Evolutionary conservation across 1,140 invertebrate species (phyloP), one percentile per base, ranked within the genome.

Genomic region (Drosophila fuyamai): DNA sequence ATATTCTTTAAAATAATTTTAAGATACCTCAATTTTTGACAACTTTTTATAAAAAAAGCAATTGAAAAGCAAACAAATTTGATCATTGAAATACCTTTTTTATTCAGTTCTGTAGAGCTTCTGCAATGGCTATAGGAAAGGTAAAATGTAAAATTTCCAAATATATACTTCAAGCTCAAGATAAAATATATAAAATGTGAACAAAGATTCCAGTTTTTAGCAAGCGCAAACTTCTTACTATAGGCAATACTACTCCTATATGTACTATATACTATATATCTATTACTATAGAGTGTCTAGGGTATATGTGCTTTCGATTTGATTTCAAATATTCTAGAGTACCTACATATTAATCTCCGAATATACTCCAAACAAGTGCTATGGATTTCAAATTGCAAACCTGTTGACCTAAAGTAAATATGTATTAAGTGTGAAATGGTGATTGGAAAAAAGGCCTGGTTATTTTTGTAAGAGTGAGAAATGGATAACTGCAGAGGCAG

Each of bases 341-440:
- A 54, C 35, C 43, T 51, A 58, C 27, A 66, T 65, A 59, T 53
- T 53, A 47, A 23, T 61, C 47, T 61, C 56, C 14, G 48, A 50
- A 74, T 76, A 74, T 84, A 84, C 59, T 85, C 76, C 62, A 80
- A 72, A 14, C 50, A 83, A 76, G 81, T 84, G 63, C 81, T 77
- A 74, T 55, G 74, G 67, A 78, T 78, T 70, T 67, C 57, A 62
- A 84, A 47, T 78, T 66, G 47, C 44, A 76, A 66, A 74, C 48
- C 66, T 72, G 72, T 84, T 84, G 23, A 76, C 59, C 55, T 79
- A 70, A 58, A 76, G 35, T 62, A 50, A 44, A 55, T 66, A 53
- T 58, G 44, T 55, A 32, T 71, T 72, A 48, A 36, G 47, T 60
- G 55, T 60, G 67, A 72, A 55, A 56, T 51, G 35, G 13, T 61